phyloP scores from a whole-genome alignment of 2,113 vertebrate genomes.

The Eudyptes chrysolophus region DNA sequence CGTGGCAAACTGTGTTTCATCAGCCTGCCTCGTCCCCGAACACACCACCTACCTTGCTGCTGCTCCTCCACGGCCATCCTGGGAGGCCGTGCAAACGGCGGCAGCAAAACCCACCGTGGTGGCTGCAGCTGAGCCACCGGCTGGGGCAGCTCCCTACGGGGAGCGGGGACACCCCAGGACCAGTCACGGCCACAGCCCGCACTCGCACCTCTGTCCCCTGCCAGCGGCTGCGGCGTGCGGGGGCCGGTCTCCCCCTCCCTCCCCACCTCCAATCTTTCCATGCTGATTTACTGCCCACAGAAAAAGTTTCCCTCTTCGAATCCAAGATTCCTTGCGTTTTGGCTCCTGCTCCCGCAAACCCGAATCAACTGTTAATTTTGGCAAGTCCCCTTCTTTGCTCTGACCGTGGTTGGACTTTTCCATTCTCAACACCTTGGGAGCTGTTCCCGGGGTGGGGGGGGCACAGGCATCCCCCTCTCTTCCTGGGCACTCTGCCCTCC shows the following conservation, averaged over 20 bases:
- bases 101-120: neutral
- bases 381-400: neutral
- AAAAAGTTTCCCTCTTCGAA: neutral
- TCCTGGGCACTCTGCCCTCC: neutral
- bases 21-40: neutral
- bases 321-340: slow-evolving; percentile 17
- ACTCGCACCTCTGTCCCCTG: neutral
- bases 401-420: neutral
- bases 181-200: neutral
- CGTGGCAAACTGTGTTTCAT: fast-evolving
- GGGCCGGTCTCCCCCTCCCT: neutral
- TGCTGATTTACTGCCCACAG: neutral
- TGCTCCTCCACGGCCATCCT: neutral
- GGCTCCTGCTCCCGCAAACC: neutral
- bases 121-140: neutral
- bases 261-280: neutral
- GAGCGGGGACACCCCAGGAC: too few species aligned
- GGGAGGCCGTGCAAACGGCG: fast-evolving
- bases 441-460: neutral
- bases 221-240: neutral
- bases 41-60: fast-evolving
- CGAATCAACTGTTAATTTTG: neutral
- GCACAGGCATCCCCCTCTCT: neutral
- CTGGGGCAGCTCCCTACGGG: neutral
- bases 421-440: neutral